A percentile compares a stretch with the other conserved stretches of the same genome.
Evolutionary conservation across 37 sponge, comb jelly and placozoan genomes (phyloP).

Genomic region (Tethya wilhelma): DNA sequence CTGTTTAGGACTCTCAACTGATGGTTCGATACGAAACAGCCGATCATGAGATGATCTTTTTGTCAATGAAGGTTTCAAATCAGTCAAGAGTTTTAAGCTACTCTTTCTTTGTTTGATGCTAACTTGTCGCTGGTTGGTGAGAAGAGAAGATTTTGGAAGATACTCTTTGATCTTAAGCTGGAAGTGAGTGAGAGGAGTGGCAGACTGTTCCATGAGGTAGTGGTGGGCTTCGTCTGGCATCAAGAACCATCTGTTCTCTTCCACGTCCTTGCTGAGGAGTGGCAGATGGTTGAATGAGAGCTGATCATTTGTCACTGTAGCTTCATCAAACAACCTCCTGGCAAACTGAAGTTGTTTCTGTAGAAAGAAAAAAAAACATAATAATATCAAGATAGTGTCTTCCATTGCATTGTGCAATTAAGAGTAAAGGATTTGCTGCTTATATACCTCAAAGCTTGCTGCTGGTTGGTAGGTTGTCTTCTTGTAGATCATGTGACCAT

Average conservation of each 20-base stretch:
- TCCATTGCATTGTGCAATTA: not conserved
- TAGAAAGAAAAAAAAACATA: not conserved
- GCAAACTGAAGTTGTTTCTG: slow-evolving; percentile 24
- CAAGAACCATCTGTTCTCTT: slow-evolving; percentile 82
- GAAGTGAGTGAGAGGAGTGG: slow-evolving; percentile 46
- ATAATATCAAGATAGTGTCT: not conserved
- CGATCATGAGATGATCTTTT: too few relatives aligned
- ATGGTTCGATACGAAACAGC: too few relatives aligned
- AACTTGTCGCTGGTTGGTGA: too few relatives aligned
- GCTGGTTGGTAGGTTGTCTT: not conserved
- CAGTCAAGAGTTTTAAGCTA: too few relatives aligned
- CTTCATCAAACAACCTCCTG: slow-evolving; percentile 33
- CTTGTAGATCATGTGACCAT: slow-evolving; percentile 38
- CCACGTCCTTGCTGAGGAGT: slow-evolving; percentile 52
- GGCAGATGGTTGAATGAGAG: slow-evolving; percentile 29
- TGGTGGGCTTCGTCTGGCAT: slow-evolving; percentile 75
- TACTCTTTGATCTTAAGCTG: slow-evolving; percentile 23
- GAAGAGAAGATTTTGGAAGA: too few relatives aligned
- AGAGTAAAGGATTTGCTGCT: not conserved
- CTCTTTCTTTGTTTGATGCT: too few relatives aligned
- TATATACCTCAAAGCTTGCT: slow-evolving; percentile 19
- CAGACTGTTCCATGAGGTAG: slow-evolving; percentile 24
- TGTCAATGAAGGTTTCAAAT: too few relatives aligned
- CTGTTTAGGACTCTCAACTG: too few relatives aligned
- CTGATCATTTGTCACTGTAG: not conserved